Conservation (phyloP, 2,888 invertebrate genomes). For the Calameuta pallipes region DNA sequence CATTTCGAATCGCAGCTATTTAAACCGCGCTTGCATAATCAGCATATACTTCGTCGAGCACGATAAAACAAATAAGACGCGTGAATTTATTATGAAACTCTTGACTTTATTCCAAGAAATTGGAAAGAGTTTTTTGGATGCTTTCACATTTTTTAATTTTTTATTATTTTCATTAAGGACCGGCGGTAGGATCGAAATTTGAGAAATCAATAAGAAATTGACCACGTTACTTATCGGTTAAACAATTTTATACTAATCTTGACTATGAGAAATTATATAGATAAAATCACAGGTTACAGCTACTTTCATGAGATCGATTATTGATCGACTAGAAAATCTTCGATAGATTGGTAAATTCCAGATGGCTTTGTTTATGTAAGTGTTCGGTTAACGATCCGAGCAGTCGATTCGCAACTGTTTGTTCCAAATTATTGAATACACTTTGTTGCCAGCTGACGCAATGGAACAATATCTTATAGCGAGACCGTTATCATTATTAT, state of each 20-base stretch:
- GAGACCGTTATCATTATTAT: slow-evolving; percentile 25
- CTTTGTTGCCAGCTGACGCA: not conserved
- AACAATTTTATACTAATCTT: not conserved
- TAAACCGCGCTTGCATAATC: not conserved
- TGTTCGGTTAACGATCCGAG: not conserved
- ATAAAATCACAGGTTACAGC: not conserved
- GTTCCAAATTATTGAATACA: not conserved
- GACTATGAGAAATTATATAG: not conserved
- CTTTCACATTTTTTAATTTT: not conserved
- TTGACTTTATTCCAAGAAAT: slow-evolving; percentile 4
- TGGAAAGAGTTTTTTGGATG: not conserved
- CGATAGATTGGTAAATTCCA: not conserved
- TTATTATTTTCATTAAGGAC: not conserved
- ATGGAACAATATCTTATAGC: not conserved
- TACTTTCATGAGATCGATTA: not conserved
- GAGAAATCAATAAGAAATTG: not conserved
- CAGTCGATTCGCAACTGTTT: not conserved
- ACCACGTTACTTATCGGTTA: not conserved
- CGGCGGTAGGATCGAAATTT: not conserved
- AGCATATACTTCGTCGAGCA: not conserved
- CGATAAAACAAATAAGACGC: slow-evolving; percentile 14
- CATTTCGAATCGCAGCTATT: not conserved
- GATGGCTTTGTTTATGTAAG: not conserved
- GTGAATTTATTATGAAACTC: slow-evolving; percentile 14
- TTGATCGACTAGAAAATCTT: not conserved